Base-by-base conservation (phyloP, 2,888 invertebrate species). In the Amorpha juglandis region DNA sequence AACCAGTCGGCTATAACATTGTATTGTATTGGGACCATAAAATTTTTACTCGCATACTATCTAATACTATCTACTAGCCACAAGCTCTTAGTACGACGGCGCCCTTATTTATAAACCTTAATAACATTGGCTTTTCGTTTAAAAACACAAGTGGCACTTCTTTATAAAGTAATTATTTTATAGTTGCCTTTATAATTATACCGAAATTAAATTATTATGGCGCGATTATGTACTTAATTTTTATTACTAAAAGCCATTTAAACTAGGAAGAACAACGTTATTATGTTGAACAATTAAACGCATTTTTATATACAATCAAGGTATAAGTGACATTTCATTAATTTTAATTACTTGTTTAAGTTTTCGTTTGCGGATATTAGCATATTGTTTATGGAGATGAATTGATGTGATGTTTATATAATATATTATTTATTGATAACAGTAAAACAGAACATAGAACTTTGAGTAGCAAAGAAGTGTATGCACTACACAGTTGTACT, bases 281-380 rank as follows among this genome's bases (percentile, higher is more conserved):
- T 35, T 47, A n/a, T 47, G 14, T 35, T 55, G 16, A 38, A 38
- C 2, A 12, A 6, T 6, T 16, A 38, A 58, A 58, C 19, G 58
- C 42, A 58, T 58, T 58, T 53, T 58, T 38, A 58, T 16, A 58
- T 12, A 38, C 16, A 38, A 42, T 19, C 58, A 58, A 58, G 58
- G 58, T 58, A 42, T 38, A 42, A 42, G 19, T 42, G 58, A 42
- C 38, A 58, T 42, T 58, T 58, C 6, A 58, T 42, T 58, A 19
- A 42, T 19, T 42, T 19, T 58, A 16, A 42, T 38, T 55, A 38
- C 19, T 42, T n/a, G 0, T 50, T 11, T 12, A 58, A 58, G 6
- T 33, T 1, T 42, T 12, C 42, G 19, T 6, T 42, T 42, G 38
- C 58, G 58, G 42, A 58, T 19, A 19, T 19, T 0, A 19, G 8